Percentiles rank a stretch among this genome's conserved stretches.
Evolutionary conservation across 2,888 invertebrate genomes (phyloP).

Genomic region (Drosophila trichaetosa): DNA sequence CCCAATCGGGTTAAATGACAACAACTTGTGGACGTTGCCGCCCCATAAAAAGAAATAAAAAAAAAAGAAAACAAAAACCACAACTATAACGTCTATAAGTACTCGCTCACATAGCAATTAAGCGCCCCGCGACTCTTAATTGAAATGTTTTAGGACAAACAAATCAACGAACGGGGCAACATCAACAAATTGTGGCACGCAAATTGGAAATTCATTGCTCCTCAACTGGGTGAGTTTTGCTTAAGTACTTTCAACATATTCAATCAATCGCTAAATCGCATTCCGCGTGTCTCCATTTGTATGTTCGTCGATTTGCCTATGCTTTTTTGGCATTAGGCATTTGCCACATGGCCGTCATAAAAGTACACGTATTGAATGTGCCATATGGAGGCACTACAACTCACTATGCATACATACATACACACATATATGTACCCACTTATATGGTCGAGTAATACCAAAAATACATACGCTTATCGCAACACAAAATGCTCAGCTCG

Average conservation of each 20-base stretch:
- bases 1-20: conserved; percentile 79
- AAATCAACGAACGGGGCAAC: conserved; percentile 46
- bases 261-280: conserved; percentile 1
- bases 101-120: conserved; percentile 61
- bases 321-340: conserved; percentile 42
- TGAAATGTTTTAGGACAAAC: conserved; percentile 71
- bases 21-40: conserved; percentile 55
- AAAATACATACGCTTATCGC: conserved; percentile 72
- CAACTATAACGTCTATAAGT: conserved; percentile 30
- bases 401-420: conserved; percentile 29
- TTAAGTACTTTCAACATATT: conserved; percentile 8
- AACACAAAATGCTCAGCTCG: conserved; percentile 44
- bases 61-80: conserved; percentile 4
- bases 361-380: conserved; percentile 50
- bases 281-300: background rate
- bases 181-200: conserved; percentile 33
- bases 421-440: conserved; percentile 27
- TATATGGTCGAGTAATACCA: conserved; percentile 66
- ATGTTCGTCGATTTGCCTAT: conserved; percentile 2
- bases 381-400: conserved; percentile 40
- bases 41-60: conserved; percentile 38
- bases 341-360: conserved; percentile 72
- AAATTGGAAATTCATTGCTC: conserved; percentile 53
- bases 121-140: conserved; percentile 64
- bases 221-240: conserved; percentile 53